Base-by-base conservation (phyloP, 37 sponge, comb jelly and placozoan species). In the Theonella swinhoei region DNA sequence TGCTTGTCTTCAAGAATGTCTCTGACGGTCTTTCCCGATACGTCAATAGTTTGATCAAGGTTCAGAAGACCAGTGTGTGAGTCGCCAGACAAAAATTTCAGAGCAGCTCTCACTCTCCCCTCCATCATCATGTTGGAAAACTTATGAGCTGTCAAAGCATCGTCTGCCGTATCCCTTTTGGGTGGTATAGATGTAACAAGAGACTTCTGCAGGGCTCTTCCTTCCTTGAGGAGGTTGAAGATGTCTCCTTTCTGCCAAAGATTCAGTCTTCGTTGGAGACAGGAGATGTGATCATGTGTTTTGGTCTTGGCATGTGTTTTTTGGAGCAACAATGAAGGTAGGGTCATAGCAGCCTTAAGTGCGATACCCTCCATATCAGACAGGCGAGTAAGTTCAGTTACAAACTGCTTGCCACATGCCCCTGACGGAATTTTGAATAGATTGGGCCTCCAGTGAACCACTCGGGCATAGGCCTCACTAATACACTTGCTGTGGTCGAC, bases 1-100 rank as follows among this genome's bases (percentile, higher is more conserved):
- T 76, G 77, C 61, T 76, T 76, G 24, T 76, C 77, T 62, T 76
- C 77, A 19, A 76, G 77, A 62, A 76, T 37, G 32, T 76, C 77
- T 62, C 24, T 61, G 38, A 76, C 63, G 17, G 77, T 76, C 37
- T 76, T 76, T 62, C 63, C 77, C 35, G 77, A 42, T 17, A 14
- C 64, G 24, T 76, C 77, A 62, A 62, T 31, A 59, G 61, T 31
- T 76, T 76, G 14, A 62, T 30, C 38, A 33, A 34, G 71, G 71
- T 38, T 70, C 38, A 70, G 35, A 70, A 70, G 71, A 38, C 71
- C 71, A 33, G 71, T 70, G 71, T 70, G 37, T 35, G 71, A 70
- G 71, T 70, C 30, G 38, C 32, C 30, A 30, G 71, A 70, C 35
- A 70, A 4, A 34, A 70, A 38, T 38, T 70, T 70, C 38, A 70